These are phyloP conservation scores for Tipula lateralis DNA, from an alignment of 2,888 invertebrate genomes.

Conservation along the genomic window DNA sequence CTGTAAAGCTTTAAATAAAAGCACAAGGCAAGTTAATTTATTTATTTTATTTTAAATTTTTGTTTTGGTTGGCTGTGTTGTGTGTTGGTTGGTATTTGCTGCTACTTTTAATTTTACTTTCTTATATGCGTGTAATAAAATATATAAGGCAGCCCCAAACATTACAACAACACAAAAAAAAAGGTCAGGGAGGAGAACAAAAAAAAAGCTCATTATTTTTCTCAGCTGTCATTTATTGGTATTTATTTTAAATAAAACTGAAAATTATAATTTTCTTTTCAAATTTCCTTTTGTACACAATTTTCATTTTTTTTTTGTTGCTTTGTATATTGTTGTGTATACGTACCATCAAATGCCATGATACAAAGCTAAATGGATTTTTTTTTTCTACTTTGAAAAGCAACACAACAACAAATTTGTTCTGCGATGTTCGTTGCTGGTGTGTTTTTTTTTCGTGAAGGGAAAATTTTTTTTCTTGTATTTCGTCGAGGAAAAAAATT, in stretches of 20 bases:
- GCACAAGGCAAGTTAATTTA: slow-evolving; percentile 11
- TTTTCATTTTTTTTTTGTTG: background rate
- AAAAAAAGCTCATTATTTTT: slow-evolving; percentile 7
- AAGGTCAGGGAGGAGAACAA: background rate
- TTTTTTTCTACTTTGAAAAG: background rate
- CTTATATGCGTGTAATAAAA: background rate
- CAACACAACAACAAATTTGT: background rate
- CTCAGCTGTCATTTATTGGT: slow-evolving; percentile 19
- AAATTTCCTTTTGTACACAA: background rate
- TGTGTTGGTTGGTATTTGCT: background rate
- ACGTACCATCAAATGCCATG: background rate
- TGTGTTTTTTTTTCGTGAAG: background rate
- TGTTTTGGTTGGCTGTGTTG: background rate
- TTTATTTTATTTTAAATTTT: slow-evolving; percentile 19
- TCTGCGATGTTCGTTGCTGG: background rate
- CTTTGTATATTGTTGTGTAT: background rate
- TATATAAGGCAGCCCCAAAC: background rate
- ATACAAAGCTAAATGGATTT: slow-evolving; percentile 24
- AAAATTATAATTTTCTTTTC: slow-evolving; percentile 11
- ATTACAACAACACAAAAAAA: background rate
- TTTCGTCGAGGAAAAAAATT: background rate
- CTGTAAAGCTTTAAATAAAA: slow-evolving; percentile 7
- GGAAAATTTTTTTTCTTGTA: background rate
- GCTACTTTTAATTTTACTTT: background rate
- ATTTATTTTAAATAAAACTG: slow-evolving; percentile 15